A percentile compares a stretch with the other conserved stretches of the same genome.
Conservation (phyloP, 1,140 invertebrate genomes). For the Halesus radiatus region DNA sequence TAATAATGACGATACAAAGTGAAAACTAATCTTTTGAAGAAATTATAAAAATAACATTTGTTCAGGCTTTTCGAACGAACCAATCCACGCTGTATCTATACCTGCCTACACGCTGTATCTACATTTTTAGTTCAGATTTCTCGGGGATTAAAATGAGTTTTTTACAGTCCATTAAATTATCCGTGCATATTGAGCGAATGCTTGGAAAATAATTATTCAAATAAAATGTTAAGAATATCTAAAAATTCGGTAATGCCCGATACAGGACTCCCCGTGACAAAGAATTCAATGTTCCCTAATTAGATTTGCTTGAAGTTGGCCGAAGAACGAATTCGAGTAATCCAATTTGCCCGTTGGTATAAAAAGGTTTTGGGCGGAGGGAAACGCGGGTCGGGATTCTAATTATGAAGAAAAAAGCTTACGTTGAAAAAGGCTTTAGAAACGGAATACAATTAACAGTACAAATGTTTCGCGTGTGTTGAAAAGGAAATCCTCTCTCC, state of each 20-base stretch:
- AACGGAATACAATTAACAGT: conserved; percentile 48
- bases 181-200: too few species aligned
- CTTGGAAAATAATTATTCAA: conserved; percentile 2
- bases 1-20: too few species aligned
- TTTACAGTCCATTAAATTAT: too few species aligned
- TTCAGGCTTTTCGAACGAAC: too few species aligned
- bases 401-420: conserved; percentile 54
- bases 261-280: conserved; percentile 46
- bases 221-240: conserved; percentile 22
- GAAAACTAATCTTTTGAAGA: too few species aligned
- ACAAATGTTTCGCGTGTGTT: conserved; percentile 43
- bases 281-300: conserved; percentile 56
- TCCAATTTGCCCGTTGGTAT: conserved; percentile 47
- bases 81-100: too few species aligned
- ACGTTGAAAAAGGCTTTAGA: conserved; percentile 43
- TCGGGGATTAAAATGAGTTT: too few species aligned
- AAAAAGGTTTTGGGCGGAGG: conserved; percentile 46
- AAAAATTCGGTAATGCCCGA: conserved; percentile 14
- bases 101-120: too few species aligned
- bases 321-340: conserved; percentile 55
- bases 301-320: conserved; percentile 54
- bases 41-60: too few species aligned
- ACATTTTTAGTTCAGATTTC: too few species aligned
- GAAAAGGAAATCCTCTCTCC: conserved; percentile 13
- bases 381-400: conserved; percentile 51